Conservation (phyloP, 2,113 vertebrate species). For the Urocynchramus pylzowi region DNA sequence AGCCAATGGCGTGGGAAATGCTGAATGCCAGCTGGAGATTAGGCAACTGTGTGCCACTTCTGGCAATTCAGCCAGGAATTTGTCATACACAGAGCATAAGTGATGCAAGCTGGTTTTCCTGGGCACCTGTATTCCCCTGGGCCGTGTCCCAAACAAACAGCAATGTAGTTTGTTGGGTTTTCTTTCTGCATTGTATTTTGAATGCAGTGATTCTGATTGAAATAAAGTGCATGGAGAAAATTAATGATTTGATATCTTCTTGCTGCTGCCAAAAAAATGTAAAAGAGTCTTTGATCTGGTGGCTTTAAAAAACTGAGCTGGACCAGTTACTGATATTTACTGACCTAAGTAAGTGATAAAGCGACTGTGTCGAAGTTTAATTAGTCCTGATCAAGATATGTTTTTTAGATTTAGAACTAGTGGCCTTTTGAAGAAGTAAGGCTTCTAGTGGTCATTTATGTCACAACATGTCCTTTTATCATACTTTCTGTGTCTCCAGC, state of each 20-base stretch:
- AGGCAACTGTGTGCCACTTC: neutral
- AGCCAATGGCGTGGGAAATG: neutral
- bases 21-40: neutral
- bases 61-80: neutral
- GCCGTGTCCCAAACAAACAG: neutral
- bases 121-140: neutral
- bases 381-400: constrained; percentile 59
- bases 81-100: neutral
- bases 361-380: constrained; percentile 15
- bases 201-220: neutral
- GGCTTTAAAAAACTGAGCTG: constrained; percentile 38
- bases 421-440: constrained; percentile 50
- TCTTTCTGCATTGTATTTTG: neutral
- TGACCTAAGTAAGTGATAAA: constrained; percentile 54
- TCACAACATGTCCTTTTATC: constrained; percentile 37
- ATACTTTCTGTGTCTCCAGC: neutral
- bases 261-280: constrained; percentile 7
- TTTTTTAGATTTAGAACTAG: constrained; percentile 38
- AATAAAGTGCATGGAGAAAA: constrained; percentile 1
- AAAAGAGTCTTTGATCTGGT: constrained; percentile 46
- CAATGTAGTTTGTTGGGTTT: neutral
- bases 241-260: constrained; percentile 13
- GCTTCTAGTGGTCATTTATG: constrained; percentile 27
- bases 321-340: constrained; percentile 22
- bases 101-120: neutral